phyloP scores from a whole-genome alignment of 30 jellyfish, hydroid and myxozoan species.

The Phacellophora camtschatica region DNA sequence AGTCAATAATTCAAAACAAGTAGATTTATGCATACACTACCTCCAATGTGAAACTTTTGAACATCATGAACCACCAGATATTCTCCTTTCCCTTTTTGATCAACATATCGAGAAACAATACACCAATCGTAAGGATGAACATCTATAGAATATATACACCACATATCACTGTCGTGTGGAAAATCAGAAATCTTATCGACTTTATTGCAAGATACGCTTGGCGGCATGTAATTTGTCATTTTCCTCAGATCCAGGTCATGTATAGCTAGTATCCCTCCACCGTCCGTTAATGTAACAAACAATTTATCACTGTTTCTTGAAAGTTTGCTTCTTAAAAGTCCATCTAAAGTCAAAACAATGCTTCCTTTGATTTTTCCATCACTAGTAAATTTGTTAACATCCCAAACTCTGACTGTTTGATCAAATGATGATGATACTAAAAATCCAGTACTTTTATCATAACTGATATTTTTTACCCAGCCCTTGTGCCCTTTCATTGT shows the following conservation, averaged over 20 bases:
- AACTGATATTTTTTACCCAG: slow-evolving; percentile 88
- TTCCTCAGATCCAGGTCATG: slow-evolving; percentile 56
- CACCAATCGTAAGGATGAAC: slow-evolving; percentile 89
- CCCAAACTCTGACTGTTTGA: slow-evolving; percentile 82
- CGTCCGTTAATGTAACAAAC: slow-evolving; percentile 75
- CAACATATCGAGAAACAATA: slow-evolving; percentile 72
- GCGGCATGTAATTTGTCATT: neutral
- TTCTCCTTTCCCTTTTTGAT: slow-evolving; percentile 44
- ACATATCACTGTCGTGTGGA: slow-evolving; percentile 60
- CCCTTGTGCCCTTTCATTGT: slow-evolving; percentile 77
- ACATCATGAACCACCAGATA: slow-evolving; percentile 71
- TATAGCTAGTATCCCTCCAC: slow-evolving; percentile 56
- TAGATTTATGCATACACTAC: no score
- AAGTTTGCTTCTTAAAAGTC: slow-evolving; percentile 68
- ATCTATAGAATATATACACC: slow-evolving; percentile 84
- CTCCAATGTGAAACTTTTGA: no score
- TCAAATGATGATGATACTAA: slow-evolving; percentile 87
- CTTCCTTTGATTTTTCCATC: slow-evolving; percentile 61
- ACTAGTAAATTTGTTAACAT: slow-evolving; percentile 26
- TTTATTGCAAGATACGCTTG: neutral
- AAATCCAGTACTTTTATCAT: slow-evolving; percentile 44
- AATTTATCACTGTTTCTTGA: slow-evolving; percentile 56
- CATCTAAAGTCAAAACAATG: slow-evolving; percentile 22
- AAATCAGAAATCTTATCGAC: slow-evolving; percentile 20
- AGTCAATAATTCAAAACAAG: no score